Evolutionary conservation across 2,113 vertebrate genomes (phyloP), one percentile per base, ranked within the genome.

Genomic region (Lynx canadensis): DNA sequence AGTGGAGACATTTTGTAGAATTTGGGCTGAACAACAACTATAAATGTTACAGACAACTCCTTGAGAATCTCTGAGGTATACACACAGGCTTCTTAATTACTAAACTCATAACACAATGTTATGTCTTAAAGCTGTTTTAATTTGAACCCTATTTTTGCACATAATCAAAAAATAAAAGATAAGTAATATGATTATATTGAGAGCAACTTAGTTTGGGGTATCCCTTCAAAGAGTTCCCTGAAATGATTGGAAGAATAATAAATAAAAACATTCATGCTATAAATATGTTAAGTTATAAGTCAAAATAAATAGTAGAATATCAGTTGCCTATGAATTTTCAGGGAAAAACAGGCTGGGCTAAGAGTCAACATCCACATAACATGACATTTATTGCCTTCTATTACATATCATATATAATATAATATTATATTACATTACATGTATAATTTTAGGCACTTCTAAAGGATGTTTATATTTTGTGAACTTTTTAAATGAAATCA

Each of bases 401-500:
- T 94, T 91, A 80, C 5, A 76, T 68, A 69, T 69, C 80, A 29
- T 29, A 85, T 85, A 41, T 48, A 52, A 82, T 65, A 83, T 38
- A 60, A 27, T 65, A 19, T 57, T 16, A 57, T 65, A 65, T 65
- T 66, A 66, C 31, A 15, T 66, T 66, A 31, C 25, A 66, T 38
- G 63, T 18, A 15, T 31, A 68, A 78, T 89, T 63, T 29, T 88
- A 71, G 38, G 19, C n/a, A 97, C 81, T 86, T 93, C 65, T 86
- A 79, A 57, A 57, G 3, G 33, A 85, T 78, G 19, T 89, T 90
- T 90, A 79, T 84, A 45, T 87, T 76, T 95, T 27, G 21, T 65
- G 25, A 91, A 57, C 11, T 33, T 88, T 78, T 83, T 68, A 89
- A 97, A 89, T 97, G 52, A 86, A 95, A 91, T 89, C 36, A 83